Evolutionary conservation across 1,140 invertebrate species (phyloP).

Genomic region (Megathymus violae): DNA sequence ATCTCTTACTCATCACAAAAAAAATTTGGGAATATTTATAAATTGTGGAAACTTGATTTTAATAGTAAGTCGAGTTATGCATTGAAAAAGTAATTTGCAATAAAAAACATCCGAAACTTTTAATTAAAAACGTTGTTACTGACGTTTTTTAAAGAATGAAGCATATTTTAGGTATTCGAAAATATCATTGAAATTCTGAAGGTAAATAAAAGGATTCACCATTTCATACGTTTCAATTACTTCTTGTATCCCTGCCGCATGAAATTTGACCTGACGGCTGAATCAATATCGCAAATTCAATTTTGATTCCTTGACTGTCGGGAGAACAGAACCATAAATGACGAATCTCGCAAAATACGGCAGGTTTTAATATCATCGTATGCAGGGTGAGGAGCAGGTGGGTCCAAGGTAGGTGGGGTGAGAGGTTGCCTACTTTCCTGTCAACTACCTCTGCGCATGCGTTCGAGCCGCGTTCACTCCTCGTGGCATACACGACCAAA

Average conservation of each 20-base stretch:
- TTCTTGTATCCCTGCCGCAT: slow-evolving; percentile 10
- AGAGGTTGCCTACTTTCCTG: slow-evolving; percentile 25
- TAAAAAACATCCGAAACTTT: neutral
- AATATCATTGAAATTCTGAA: slow-evolving; percentile 10
- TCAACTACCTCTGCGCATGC: slow-evolving; percentile 59
- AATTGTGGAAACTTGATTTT: too few relatives aligned
- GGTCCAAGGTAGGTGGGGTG: slow-evolving; percentile 31
- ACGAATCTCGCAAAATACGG: slow-evolving; percentile 66
- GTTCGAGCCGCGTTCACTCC: slow-evolving; percentile 68
- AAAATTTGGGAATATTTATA: too few relatives aligned
- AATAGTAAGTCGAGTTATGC: too few relatives aligned
- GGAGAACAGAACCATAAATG: slow-evolving; percentile 60
- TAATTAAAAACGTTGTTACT: neutral
- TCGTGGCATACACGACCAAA: slow-evolving; percentile 55
- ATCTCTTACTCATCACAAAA: too few relatives aligned
- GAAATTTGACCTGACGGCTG: slow-evolving; percentile 8
- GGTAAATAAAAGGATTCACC: slow-evolving; percentile 20
- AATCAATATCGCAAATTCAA: slow-evolving; percentile 56
- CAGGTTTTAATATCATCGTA: slow-evolving; percentile 64
- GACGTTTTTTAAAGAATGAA: neutral
- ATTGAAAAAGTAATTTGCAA: too few relatives aligned
- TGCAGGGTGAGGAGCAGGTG: slow-evolving; percentile 43
- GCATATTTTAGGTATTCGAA: slow-evolving; percentile 1
- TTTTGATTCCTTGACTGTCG: slow-evolving; percentile 59
- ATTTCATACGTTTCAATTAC: slow-evolving; percentile 31